Base-by-base conservation (phyloP, 2,797 vertebrate genomes). In the Tympanoctomys barrerae region DNA sequence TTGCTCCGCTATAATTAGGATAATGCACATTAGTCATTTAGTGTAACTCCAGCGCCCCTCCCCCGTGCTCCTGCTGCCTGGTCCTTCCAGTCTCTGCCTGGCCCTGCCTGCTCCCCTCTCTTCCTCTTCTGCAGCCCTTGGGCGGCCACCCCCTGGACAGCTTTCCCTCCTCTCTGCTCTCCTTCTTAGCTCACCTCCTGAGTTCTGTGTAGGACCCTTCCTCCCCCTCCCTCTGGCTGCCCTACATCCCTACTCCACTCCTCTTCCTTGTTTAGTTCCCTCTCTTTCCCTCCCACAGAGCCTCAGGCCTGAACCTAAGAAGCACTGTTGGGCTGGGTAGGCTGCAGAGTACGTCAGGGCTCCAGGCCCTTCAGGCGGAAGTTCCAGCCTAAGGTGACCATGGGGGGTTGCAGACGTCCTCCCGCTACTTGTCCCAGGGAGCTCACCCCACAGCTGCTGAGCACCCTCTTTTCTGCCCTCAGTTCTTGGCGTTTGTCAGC, bases 1-100 rank as follows among this genome's bases (percentile, higher is more conserved):
- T 94, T 96, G 97, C 96, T 96, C 89, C 16, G 92, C 97, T 97
- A 97, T 98, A 98, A 98, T 98, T 98, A 97, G 97, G 97, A 94
- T 97, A 98, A 98, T 97, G 97, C 96, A 95, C 97, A 96, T 97
- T 97, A 97, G 97, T 97, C 97, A 98, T 97, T 98, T 97, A 97
- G 97, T 96, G 95, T 88, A 94, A 97, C 96, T 94, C 46, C 75
- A 0, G 87, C 52, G 70, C 92, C 64, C 96, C 88, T 86, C 71
- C 94, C 92, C 95, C 79, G 0, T 61, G 2, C 88, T 80, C 87
- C 94, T 1, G 28, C 83, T 8, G 87, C 31, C 11, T 3, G 39
- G 26, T 42, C 73, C 75, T 61, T 79, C 79, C n/a, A 62, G 42
- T 68, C 8, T 33, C 42, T 18, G 14, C 54, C 64, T n/a, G 18